A percentile compares a stretch with the other conserved stretches of the same genome.
Conservation (phyloP, 2,888 invertebrate genomes). For the Nezara viridula region DNA sequence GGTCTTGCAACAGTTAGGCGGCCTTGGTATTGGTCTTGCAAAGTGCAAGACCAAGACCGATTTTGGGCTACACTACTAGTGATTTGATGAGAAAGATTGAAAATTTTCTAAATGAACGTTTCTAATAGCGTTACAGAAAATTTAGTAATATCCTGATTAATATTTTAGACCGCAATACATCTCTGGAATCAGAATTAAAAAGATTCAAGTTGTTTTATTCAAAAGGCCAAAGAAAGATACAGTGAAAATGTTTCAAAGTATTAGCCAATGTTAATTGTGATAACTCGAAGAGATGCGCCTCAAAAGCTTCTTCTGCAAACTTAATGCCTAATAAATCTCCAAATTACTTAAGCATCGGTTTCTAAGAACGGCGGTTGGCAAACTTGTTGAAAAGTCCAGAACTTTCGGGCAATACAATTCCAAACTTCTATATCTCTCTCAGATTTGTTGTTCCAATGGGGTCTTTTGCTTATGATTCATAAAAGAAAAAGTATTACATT, state of each 20-base stretch:
- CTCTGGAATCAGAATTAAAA: neutral
- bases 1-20: too few species aligned
- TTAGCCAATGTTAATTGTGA: neutral
- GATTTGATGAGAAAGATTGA: too few species aligned
- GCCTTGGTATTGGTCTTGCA: too few species aligned
- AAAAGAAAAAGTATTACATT: neutral
- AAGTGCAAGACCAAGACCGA: too few species aligned
- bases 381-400: neutral
- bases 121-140: too few species aligned
- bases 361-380: neutral
- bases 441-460: neutral
- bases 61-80: too few species aligned
- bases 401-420: conserved; percentile 14
- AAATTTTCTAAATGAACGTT: too few species aligned
- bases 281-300: neutral
- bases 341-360: neutral
- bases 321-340: conserved; percentile 20
- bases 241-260: neutral
- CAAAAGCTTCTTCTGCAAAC: neutral
- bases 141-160: neutral
- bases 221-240: neutral
- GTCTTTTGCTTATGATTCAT: neutral
- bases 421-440: neutral
- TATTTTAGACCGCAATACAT: neutral
- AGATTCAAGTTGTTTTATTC: neutral